Evolutionary conservation across 2,113 vertebrate species (phyloP).

Genomic region (human (Homo sapiens)): DNA sequence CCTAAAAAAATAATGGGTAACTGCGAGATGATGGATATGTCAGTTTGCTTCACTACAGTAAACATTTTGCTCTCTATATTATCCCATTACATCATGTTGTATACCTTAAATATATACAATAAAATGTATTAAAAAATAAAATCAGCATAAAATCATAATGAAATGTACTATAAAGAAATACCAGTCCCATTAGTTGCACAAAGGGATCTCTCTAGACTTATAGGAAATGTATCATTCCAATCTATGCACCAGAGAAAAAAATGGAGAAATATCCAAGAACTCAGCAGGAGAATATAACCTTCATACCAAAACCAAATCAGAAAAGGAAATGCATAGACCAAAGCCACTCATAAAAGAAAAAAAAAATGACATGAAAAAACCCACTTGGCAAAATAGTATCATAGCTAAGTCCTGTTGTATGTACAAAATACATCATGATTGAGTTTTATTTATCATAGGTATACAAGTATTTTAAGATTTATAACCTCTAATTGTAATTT

Average conservation of each 20-base stretch:
- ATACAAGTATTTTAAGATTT: background rate
- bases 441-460: background rate
- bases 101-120: background rate
- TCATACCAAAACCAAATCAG: background rate
- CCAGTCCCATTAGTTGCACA: background rate
- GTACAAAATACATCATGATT: background rate
- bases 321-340: background rate
- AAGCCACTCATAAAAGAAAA: background rate
- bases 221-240: background rate
- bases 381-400: background rate
- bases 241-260: background rate
- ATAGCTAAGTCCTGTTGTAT: background rate
- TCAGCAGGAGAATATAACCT: background rate
- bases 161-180: background rate
- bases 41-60: background rate
- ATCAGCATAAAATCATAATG: background rate
- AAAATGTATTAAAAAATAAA: background rate
- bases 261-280: background rate
- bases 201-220: background rate
- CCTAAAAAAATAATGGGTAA: background rate
- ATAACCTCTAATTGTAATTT: background rate
- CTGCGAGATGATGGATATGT: background rate
- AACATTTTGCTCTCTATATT: background rate
- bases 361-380: background rate
- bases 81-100: background rate